These are phyloP conservation scores for Acholoe squamosa DNA, from an alignment of 2,888 invertebrate species.

Conservation along the genomic window DNA sequence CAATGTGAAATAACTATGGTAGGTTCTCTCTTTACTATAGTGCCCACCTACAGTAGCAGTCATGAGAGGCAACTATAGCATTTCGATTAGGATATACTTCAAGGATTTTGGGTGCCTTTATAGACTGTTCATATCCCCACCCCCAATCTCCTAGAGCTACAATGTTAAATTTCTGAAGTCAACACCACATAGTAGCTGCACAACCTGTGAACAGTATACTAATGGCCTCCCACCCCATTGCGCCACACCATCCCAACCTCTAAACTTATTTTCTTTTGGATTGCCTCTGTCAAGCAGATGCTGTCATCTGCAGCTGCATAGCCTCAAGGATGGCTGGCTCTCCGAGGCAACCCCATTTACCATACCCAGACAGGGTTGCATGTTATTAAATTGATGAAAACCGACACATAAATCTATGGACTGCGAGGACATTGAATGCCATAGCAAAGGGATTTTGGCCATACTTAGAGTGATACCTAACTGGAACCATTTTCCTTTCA, in stretches of 20 bases:
- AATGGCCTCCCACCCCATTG: background rate
- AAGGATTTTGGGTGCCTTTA: too few relatives aligned
- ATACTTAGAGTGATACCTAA: too few relatives aligned
- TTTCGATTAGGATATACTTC: too few relatives aligned
- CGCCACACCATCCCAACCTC: background rate
- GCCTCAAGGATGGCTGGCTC: background rate
- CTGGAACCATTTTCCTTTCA: too few relatives aligned
- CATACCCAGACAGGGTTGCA: background rate
- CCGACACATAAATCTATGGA: background rate
- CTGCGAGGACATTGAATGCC: background rate
- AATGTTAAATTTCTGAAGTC: background rate
- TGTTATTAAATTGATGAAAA: background rate
- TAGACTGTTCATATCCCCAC: too few relatives aligned
- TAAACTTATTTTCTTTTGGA: background rate
- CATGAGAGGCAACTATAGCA: too few relatives aligned
- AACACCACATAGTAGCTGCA: background rate
- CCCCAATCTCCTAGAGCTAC: too few relatives aligned
- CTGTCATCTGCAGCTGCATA: constrained; percentile 9
- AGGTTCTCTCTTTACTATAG: too few relatives aligned
- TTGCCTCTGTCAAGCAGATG: background rate
- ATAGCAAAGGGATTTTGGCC: background rate
- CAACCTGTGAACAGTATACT: background rate
- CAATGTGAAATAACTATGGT: too few relatives aligned
- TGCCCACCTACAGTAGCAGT: too few relatives aligned
- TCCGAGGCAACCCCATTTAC: background rate